Evolutionary conservation across 1,140 invertebrate genomes (phyloP).

Genomic region (Sipha flava): DNA sequence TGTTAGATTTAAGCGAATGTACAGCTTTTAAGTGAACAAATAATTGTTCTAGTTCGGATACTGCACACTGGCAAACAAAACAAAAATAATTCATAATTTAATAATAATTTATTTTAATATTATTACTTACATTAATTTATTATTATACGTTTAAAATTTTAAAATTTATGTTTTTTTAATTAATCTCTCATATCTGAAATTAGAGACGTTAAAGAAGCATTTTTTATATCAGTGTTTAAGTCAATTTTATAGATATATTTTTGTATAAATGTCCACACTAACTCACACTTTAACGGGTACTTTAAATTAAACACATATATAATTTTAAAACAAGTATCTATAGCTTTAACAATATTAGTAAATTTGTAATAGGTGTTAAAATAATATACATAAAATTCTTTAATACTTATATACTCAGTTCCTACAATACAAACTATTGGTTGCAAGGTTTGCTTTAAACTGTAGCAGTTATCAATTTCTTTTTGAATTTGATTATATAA

Average conservation of each 20-base stretch:
- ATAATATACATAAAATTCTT: neutral
- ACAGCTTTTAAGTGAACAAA: neutral
- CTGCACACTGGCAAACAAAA: too few relatives aligned
- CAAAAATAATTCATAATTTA: too few relatives aligned
- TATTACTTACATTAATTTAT: too few relatives aligned
- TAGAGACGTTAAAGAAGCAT: too few relatives aligned
- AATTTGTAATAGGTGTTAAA: neutral
- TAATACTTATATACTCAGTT: neutral
- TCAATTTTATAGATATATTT: too few relatives aligned
- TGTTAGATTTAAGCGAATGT: neutral
- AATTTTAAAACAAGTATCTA: slow-evolving; percentile 33
- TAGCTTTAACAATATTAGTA: neutral
- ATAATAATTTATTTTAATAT: too few relatives aligned
- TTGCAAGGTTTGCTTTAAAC: neutral
- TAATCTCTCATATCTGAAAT: too few relatives aligned
- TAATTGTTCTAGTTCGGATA: neutral
- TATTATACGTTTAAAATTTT: too few relatives aligned
- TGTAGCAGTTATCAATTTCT: neutral
- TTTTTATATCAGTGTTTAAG: too few relatives aligned
- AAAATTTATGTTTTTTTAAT: too few relatives aligned
- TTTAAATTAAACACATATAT: neutral
- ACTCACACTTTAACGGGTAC: too few relatives aligned
- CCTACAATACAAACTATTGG: neutral
- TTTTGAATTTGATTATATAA: neutral
- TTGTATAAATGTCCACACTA: too few relatives aligned